Evolutionary conservation across 2,113 vertebrate genomes (phyloP).

Genomic region (Fregetta grallaria): DNA sequence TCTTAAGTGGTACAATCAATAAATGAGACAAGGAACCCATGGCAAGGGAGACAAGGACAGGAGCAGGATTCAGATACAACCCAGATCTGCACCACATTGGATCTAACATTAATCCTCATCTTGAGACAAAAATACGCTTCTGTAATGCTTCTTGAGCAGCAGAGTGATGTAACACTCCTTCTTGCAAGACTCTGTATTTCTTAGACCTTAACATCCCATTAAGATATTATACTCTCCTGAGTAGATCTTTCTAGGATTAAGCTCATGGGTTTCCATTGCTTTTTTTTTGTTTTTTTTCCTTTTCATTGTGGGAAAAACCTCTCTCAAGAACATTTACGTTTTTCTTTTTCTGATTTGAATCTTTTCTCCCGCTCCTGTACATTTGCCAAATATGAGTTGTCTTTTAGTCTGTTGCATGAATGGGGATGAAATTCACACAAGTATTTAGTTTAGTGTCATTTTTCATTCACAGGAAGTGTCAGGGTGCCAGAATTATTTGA

Average conservation of each 20-base stretch:
- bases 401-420: not conserved
- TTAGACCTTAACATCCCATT: not conserved
- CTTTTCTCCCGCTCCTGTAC: not conserved
- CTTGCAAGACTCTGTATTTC: not conserved
- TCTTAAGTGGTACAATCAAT: not conserved
- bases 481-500: constrained; percentile 1
- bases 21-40: not conserved
- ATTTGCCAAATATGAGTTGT: constrained; percentile 17
- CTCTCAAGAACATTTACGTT: not conserved
- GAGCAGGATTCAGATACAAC: not conserved
- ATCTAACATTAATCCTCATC: not conserved
- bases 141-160: not conserved
- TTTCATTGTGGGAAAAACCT: not conserved
- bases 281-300: not conserved
- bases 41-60: not conserved
- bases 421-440: not conserved
- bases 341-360: not conserved
- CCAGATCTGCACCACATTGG: not conserved
- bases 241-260: not conserved
- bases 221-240: not conserved
- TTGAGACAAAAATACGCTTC: not conserved
- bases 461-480: constrained; percentile 15
- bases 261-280: not conserved
- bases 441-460: not conserved
- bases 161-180: not conserved